Evolutionary conservation across 2,797 vertebrate genomes (phyloP).

Genomic region (Telmatherina bonti): DNA sequence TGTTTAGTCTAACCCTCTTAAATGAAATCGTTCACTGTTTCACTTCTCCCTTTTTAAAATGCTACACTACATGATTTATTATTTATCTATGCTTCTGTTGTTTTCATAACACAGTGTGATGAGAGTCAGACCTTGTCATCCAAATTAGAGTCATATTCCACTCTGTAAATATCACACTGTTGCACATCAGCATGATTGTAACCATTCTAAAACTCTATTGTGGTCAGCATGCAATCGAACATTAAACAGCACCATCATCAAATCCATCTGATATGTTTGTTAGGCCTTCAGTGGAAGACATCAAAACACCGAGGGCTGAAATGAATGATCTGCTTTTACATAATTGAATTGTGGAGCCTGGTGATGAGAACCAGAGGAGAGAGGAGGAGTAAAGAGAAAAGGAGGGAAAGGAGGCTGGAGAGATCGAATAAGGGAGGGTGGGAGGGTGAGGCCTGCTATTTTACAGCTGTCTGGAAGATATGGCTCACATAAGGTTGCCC

Average conservation of each 20-base stretch:
- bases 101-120: conserved; percentile 7
- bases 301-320: conserved; percentile 68
- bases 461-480: conserved; percentile 86
- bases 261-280: conserved; percentile 70
- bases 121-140: conserved; percentile 19
- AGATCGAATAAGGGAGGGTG: conserved; percentile 59
- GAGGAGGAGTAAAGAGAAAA: conserved; percentile 54
- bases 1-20: conserved; percentile 59
- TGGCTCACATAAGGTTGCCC: conserved; percentile 83
- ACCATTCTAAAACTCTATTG: conserved; percentile 45
- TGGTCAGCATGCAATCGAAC: conserved; percentile 40
- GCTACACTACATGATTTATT: conserved; percentile 26
- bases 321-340: conserved; percentile 70
- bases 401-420: conserved; percentile 45
- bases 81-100: conserved; percentile 18
- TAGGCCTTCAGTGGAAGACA: conserved; percentile 64
- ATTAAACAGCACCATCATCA: conserved; percentile 55
- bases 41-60: conserved; percentile 12
- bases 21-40: conserved; percentile 30
- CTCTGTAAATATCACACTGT: conserved; percentile 36
- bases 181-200: conserved; percentile 28
- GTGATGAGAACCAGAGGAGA: conserved; percentile 76
- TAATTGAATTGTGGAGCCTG: conserved; percentile 77
- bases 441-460: conserved; percentile 75
- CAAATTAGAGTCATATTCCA: conserved; percentile 34